Base-by-base conservation (phyloP, 2,113 vertebrate species). In the Polyodon spathula region DNA sequence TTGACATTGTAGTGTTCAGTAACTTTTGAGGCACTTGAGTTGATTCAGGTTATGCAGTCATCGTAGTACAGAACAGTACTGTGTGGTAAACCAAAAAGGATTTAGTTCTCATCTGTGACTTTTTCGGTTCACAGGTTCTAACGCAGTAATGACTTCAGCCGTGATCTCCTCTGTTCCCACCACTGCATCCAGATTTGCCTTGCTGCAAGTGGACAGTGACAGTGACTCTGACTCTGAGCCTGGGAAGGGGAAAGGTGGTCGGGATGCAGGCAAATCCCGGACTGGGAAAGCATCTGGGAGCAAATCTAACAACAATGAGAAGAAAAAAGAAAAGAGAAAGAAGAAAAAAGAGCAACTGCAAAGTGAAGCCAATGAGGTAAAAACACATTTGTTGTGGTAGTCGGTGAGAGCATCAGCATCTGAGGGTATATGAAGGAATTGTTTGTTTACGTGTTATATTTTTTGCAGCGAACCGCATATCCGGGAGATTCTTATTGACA, bases 121-220 rank as follows among this genome's bases (percentile, higher is more conserved):
- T 27, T 27, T 27, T 27, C 27, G 3, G 38, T n/a, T 14, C 27
- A 67, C 65, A 67, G 73, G 42, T 60, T 8, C 16, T 55, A 16
- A 27, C 27, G 27, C 37, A 50, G 4, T 6, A 41, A 96, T 96
- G 93, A 81, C 92, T 60, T 93, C 93, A 14, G 69, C 86, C 16
- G 75, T 92, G 71, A 89, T 91, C 43, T 81, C 72, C 79, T 89
- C 88, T 8, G 90, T 97, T 63, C 89, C 88, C 50, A 93, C 93
- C 27, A 97, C 93, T 12, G 89, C 92, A 17, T 96, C 93, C 58
- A 91, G 91, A 50, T 97, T 97, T 68, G 93, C 93, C 60, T 78
- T 96, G 55, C 87, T 97, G 15, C 92, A 92, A 82, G 85, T 95
- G 3, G 90, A 97, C 77, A 92, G 90, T 0, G 90, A 90, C 60